Percentiles rank a stretch among this genome's conserved stretches.
Evolutionary conservation across 2,888 invertebrate species (phyloP).

Genomic region (Drosophila fungiperda): DNA sequence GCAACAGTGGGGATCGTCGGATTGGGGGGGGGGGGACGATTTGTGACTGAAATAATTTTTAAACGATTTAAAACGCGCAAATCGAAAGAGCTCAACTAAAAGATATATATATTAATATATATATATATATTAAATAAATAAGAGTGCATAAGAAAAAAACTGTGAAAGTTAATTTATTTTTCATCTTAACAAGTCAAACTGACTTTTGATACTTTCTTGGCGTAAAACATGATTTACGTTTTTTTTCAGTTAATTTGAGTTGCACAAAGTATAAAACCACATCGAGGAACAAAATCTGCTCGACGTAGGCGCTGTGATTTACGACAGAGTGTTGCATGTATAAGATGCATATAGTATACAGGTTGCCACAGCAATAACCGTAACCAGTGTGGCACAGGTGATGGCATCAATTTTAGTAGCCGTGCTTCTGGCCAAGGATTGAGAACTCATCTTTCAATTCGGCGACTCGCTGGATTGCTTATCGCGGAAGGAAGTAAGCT

Average conservation of each 20-base stretch:
- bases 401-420: slow-evolving; percentile 29
- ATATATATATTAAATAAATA: too few relatives aligned
- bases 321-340: neutral
- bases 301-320: neutral
- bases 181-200: neutral
- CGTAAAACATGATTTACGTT: neutral
- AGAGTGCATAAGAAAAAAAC: neutral
- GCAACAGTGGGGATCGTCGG: neutral
- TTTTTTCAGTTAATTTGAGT: neutral
- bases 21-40: neutral
- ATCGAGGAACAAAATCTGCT: neutral
- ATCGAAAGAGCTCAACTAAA: too few relatives aligned
- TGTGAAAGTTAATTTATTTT: neutral
- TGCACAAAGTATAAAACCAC: neutral
- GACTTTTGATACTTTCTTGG: neutral
- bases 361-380: slow-evolving; percentile 17
- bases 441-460: slow-evolving; percentile 15
- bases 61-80: neutral
- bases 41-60: slow-evolving; percentile 9
- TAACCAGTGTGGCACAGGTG: slow-evolving; percentile 32
- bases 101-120: neutral
- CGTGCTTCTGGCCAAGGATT: slow-evolving; percentile 25
- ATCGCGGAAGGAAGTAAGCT: slow-evolving; percentile 41
- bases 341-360: slow-evolving; percentile 10
- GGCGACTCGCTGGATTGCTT: slow-evolving; percentile 38